Evolutionary conservation across 2,113 vertebrate species (phyloP).

Genomic region (Semnornis frantzii): DNA sequence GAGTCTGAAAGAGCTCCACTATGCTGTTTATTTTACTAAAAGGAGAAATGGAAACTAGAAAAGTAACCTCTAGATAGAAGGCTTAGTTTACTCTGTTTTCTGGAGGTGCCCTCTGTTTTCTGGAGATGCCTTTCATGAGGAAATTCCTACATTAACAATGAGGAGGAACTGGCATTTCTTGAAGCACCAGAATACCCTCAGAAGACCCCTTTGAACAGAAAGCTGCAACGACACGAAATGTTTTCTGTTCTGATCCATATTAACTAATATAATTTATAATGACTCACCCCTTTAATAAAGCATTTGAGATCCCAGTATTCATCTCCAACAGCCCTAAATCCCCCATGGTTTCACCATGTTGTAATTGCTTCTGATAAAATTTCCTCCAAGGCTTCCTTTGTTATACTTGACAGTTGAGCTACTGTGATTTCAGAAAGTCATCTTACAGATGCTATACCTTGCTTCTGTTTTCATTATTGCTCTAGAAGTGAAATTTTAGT

Average conservation of each 20-base stretch:
- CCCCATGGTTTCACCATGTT: not conserved
- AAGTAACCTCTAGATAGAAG: not conserved
- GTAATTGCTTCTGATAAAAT: not conserved
- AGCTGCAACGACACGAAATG: not conserved
- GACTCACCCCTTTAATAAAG: not conserved
- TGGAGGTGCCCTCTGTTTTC: not conserved
- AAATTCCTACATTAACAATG: not conserved
- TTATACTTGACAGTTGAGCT: not conserved
- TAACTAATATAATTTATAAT: not conserved
- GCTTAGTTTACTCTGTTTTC: not conserved
- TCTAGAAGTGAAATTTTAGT: not conserved
- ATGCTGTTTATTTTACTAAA: not conserved
- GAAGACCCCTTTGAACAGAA: not conserved
- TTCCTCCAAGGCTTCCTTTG: not conserved
- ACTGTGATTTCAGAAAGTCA: not conserved
- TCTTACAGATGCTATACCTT: not conserved
- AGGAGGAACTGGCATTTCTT: not conserved
- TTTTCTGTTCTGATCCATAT: not conserved
- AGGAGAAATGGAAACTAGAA: not conserved
- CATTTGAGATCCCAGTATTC: not conserved
- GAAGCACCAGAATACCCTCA: not conserved
- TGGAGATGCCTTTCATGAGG: not conserved
- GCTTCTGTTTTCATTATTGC: not conserved
- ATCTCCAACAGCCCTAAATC: not conserved
- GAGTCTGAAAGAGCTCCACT: not conserved